Evolutionary conservation across 2,113 vertebrate species (phyloP), one percentile per base, ranked within the genome.

Genomic region (Agapornis roseicollis): DNA sequence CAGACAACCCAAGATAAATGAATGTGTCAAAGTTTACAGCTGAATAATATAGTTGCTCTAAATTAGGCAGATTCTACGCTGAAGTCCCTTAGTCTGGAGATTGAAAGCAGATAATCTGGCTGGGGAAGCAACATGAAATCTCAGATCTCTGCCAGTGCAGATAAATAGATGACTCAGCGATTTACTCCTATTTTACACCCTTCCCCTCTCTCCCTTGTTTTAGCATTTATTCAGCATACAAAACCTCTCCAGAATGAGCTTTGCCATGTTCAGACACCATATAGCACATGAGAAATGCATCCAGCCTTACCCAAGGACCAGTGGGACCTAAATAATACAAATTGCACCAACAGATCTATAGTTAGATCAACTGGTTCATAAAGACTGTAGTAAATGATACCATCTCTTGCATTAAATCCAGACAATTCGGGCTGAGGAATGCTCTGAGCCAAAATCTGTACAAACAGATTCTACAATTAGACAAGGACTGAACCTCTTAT

Each of bases 381-480:
- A 71, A 88, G 71, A 89, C 6, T 66, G 35, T 16, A 89, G 71
- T n/a, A 66, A 33, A 46, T 49, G 88, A 82, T 47, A 82, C 7
- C 17, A 60, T 41, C 61, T 74, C 73, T 63, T 87, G 85, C 85
- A 92, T 56, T 58, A 84, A 87, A 79, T 41, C 41, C 88, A 85
- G 91, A 89, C 73, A 87, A 78, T n/a, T 83, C 17, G 46, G 68
- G 49, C 69, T 91, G 60, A 56, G 85, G 71, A 85, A 93, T 2
- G 53, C 61, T 87, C 35, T 68, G 65, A 95, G 93, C 52, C 60
- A 86, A 90, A 92, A 73, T 71, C 84, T 68, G 72, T 63, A 90
- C 91, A 96, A 92, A 95, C 28, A 96, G 87, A 90, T 81, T 85
- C 87, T 79, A 78, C 81, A 86, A 61, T 49, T 33, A 95, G 84